Evolutionary conservation across 1,140 invertebrate genomes (phyloP).

Genomic region (Drosophila truncata): DNA sequence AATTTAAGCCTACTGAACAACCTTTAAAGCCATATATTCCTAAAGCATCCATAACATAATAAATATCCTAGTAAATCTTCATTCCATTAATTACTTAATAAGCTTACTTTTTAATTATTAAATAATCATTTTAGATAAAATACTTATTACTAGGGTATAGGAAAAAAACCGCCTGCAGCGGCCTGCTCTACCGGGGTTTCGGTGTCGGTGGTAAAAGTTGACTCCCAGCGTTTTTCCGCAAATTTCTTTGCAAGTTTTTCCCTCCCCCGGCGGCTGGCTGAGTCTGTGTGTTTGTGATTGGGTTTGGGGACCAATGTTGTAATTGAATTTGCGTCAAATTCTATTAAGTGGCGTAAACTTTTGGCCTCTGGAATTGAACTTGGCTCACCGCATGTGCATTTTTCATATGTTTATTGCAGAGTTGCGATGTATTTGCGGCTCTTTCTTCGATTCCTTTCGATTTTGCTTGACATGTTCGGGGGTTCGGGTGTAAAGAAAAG

Average conservation of each 20-base stretch:
- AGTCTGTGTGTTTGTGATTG: constrained; percentile 3
- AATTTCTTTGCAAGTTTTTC: constrained; percentile 75
- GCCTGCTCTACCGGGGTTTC: not conserved
- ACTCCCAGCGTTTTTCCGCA: constrained; percentile 74
- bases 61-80: not conserved
- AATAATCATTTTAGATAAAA: not conserved
- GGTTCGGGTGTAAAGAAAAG: constrained; percentile 11
- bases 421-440: constrained; percentile 59
- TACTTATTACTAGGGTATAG: not conserved
- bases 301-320: constrained; percentile 50
- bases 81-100: not conserved
- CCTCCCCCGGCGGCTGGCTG: constrained; percentile 5
- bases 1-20: not conserved
- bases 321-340: constrained; percentile 84
- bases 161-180: constrained; percentile 40
- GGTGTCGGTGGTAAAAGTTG: constrained; percentile 48
- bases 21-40: too few relatives aligned
- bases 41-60: too few relatives aligned
- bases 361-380: constrained; percentile 74
- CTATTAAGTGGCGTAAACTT: constrained; percentile 84
- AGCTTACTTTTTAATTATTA: not conserved
- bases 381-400: constrained; percentile 79
- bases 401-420: constrained; percentile 82
- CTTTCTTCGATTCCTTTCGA: constrained; percentile 14
- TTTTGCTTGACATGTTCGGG: constrained; percentile 34